phyloP scores from a whole-genome alignment of 1,140 invertebrate genomes.

The Neoseiulus cucumeris region DNA sequence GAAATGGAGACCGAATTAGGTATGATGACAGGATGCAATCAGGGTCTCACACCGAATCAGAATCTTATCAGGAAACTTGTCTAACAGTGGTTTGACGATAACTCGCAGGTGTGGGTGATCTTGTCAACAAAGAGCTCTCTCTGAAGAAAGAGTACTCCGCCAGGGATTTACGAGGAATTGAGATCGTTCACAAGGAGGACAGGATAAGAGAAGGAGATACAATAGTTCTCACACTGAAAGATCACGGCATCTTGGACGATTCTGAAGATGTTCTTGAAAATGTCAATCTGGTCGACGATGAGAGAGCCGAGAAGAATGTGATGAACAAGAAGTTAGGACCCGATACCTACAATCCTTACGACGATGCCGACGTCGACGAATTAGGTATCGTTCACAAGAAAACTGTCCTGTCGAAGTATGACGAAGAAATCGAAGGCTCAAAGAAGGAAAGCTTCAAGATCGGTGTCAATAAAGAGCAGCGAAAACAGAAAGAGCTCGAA shows the following conservation, averaged over 20 bases:
- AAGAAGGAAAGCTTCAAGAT: conserved; percentile 58
- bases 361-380: conserved; percentile 63
- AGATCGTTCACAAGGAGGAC: conserved; percentile 61
- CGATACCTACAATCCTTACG: conserved; percentile 55
- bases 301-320: conserved; percentile 70
- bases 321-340: conserved; percentile 61
- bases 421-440: conserved; percentile 72
- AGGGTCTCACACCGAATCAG: background rate
- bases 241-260: conserved; percentile 65
- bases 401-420: conserved; percentile 69
- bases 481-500: conserved; percentile 26
- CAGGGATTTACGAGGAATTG: conserved; percentile 54
- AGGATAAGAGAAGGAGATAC: conserved; percentile 59
- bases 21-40: conserved; percentile 41
- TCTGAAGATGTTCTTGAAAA: conserved; percentile 74
- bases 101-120: background rate
- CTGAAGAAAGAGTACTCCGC: conserved; percentile 38
- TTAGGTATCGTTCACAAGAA: conserved; percentile 43
- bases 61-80: no score
- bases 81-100: background rate
- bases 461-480: conserved; percentile 31
- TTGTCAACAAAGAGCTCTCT: background rate
- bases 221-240: conserved; percentile 79
- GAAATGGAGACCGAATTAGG: conserved; percentile 91
- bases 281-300: conserved; percentile 84